Conservation (phyloP, 2,797 vertebrate genomes). For the Octomys mimax region DNA sequence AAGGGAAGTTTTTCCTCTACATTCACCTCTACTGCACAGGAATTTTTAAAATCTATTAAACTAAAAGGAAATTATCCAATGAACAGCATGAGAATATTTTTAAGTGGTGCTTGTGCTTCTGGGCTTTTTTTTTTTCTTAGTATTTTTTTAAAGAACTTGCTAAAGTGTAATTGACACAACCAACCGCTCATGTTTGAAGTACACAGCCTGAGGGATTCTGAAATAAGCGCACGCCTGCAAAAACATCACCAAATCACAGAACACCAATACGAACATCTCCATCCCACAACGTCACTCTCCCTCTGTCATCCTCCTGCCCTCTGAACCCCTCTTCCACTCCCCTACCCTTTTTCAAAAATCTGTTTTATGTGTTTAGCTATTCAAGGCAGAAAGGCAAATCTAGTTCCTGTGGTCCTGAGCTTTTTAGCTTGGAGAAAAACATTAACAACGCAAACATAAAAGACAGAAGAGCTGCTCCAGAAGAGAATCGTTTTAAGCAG, state of each 20-base stretch:
- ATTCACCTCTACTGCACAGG: background rate
- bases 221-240: background rate
- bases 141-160: conserved; percentile 10
- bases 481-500: background rate
- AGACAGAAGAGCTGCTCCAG: background rate
- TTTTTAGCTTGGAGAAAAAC: conserved; percentile 26
- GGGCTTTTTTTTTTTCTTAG: background rate
- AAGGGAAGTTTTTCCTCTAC: background rate
- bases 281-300: background rate
- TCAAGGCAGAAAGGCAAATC: background rate
- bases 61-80: background rate
- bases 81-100: background rate
- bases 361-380: background rate
- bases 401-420: background rate
- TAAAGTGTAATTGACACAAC: background rate
- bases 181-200: background rate
- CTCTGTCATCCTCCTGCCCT: background rate
- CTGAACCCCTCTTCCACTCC: background rate
- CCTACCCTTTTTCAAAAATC: background rate
- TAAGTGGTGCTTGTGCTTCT: background rate
- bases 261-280: background rate
- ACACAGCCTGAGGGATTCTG: background rate
- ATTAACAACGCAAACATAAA: background rate
- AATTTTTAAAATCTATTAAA: conserved; percentile 17
- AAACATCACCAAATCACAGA: background rate